Percentiles rank a stretch among this genome's conserved stretches.
These are phyloP conservation scores for Grallaria varia DNA, from an alignment of 2,113 vertebrate species.

Conservation along the genomic window DNA sequence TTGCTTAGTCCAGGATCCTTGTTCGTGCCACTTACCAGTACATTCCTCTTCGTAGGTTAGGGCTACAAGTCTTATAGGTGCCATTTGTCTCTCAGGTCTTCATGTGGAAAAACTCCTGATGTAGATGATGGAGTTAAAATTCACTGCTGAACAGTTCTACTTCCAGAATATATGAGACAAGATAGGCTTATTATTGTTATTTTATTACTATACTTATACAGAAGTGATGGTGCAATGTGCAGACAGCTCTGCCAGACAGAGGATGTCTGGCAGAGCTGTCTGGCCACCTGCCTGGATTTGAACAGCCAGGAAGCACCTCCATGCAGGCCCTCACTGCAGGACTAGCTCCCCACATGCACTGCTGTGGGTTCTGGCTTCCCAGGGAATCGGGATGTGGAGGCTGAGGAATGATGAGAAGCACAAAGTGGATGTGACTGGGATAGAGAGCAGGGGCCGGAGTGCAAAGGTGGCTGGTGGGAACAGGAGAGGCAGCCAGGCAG, in stretches of 20 bases:
- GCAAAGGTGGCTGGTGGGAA: background rate
- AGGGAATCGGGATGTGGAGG: rapidly evolving
- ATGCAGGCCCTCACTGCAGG: background rate
- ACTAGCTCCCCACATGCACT: background rate
- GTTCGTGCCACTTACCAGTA: background rate
- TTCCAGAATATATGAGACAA: background rate
- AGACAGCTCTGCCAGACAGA: too few species aligned
- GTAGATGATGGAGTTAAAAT: background rate
- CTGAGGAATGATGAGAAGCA: background rate
- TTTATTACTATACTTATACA: background rate
- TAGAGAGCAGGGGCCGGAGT: background rate
- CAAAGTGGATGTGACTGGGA: background rate
- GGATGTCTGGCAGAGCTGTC: background rate
- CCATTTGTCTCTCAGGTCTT: background rate
- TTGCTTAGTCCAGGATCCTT: background rate
- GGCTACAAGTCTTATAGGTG: background rate
- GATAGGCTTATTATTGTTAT: background rate
- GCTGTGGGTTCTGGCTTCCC: background rate
- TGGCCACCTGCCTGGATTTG: background rate
- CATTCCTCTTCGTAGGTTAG: background rate
- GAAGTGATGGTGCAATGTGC: background rate
- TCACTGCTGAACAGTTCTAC: background rate
- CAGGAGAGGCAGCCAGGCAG: background rate
- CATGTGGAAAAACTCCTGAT: background rate
- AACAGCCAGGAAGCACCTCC: background rate